A percentile compares a stretch with the other conserved stretches of the same genome.
phyloP scores from a whole-genome alignment of 2,113 vertebrate species.

The Pelvicachromis taeniatus region DNA sequence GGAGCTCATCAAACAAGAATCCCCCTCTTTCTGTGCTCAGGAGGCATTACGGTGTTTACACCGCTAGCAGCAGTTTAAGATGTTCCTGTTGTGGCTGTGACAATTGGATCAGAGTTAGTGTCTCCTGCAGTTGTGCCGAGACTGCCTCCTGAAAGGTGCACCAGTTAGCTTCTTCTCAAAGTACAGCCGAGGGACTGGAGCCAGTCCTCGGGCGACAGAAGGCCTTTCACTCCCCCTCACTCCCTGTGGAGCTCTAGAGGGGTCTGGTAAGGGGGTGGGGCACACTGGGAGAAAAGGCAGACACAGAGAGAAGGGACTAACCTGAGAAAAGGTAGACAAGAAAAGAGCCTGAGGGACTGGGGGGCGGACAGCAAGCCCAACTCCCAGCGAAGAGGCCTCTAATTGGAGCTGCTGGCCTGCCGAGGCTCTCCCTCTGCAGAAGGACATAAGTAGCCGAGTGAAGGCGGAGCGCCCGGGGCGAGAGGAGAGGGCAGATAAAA shows the following conservation, averaged over 20 bases:
- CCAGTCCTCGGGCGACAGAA: constrained; percentile 53
- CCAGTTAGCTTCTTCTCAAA: constrained; percentile 53
- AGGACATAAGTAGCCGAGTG: constrained; percentile 42
- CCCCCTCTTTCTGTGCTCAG: neutral
- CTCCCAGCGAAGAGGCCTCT: constrained; percentile 59
- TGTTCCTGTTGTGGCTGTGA: constrained; percentile 4
- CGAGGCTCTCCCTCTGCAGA: constrained; percentile 36
- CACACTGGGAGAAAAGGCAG: constrained; percentile 9
- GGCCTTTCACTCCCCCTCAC: constrained; percentile 53
- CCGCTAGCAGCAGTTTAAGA: neutral
- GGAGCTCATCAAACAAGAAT: neutral
- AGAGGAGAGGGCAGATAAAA: constrained; percentile 64
- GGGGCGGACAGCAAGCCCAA: constrained; percentile 53
- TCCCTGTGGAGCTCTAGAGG: constrained; percentile 44
- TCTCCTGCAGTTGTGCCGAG: constrained; percentile 16
- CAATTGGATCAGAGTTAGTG: constrained; percentile 31
- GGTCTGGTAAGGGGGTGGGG: neutral
- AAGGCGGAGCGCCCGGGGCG: constrained; percentile 39
- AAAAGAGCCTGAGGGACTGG: constrained; percentile 38
- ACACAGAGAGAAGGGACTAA: constrained; percentile 22
- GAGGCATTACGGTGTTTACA: neutral
- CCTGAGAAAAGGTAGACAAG: constrained; percentile 63
- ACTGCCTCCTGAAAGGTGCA: constrained; percentile 36
- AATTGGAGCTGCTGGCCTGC: constrained; percentile 66
- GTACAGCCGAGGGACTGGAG: constrained; percentile 51